Percentiles rank a stretch among this genome's conserved stretches.
Evolutionary conservation across 2,113 vertebrate genomes (phyloP).

Genomic region (Rattus norvegicus): GRCr8 NC_086023.1:141293501-141294000

Average conservation of each 20-base stretch:
- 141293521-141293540: neutral
- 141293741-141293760: neutral
- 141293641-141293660: neutral
- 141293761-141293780: neutral
- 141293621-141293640: neutral
- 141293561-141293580: neutral
- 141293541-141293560: neutral
- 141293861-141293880: neutral
- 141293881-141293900: neutral
- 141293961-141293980: no score
- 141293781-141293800: neutral
- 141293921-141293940: neutral
- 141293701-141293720: neutral
- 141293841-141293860: neutral
- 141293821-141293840: neutral
- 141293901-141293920: neutral
- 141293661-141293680: neutral
- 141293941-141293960: no score
- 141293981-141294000: no score
- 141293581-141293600: neutral
- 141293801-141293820: neutral
- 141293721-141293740: neutral
- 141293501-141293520: neutral
- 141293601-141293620: neutral
- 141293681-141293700: neutral